phyloP scores from a whole-genome alignment of 2,888 invertebrate genomes.

The Caenorhabditis parvicauda region DNA sequence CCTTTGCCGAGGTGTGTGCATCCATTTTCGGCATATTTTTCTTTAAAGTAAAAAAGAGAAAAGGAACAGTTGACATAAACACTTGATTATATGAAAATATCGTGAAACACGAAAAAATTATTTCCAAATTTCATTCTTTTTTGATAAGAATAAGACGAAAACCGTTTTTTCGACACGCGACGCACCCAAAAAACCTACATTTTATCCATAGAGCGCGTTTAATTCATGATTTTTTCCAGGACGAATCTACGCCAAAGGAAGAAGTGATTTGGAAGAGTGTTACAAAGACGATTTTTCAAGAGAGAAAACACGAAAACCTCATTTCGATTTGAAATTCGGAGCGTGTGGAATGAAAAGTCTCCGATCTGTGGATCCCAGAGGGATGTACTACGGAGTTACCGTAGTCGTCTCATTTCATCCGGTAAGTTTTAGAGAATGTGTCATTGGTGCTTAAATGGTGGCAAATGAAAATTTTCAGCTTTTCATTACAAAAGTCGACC shows the following conservation, averaged over 20 bases:
- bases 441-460: background rate
- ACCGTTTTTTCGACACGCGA: too few relatives aligned
- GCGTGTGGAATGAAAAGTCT: conserved; percentile 62
- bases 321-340: conserved; percentile 58
- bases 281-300: conserved; percentile 54
- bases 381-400: conserved; percentile 63
- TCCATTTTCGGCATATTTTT: too few relatives aligned
- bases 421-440: conserved; percentile 6
- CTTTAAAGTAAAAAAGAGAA: background rate
- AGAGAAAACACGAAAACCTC: conserved; percentile 57
- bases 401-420: conserved; percentile 62
- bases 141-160: too few relatives aligned
- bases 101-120: too few relatives aligned
- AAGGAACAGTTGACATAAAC: background rate
- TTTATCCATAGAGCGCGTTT: too few relatives aligned
- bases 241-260: conserved; percentile 62
- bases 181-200: too few relatives aligned
- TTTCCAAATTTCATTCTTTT: too few relatives aligned
- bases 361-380: conserved; percentile 62
- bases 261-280: conserved; percentile 56
- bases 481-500: conserved; percentile 63
- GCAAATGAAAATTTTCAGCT: conserved; percentile 20
- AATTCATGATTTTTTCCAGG: too few relatives aligned
- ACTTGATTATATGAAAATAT: background rate
- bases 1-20: too few relatives aligned